These are phyloP conservation scores for Nomada ruficornis DNA, from an alignment of 2,888 invertebrate species.

Conservation along the genomic window DNA sequence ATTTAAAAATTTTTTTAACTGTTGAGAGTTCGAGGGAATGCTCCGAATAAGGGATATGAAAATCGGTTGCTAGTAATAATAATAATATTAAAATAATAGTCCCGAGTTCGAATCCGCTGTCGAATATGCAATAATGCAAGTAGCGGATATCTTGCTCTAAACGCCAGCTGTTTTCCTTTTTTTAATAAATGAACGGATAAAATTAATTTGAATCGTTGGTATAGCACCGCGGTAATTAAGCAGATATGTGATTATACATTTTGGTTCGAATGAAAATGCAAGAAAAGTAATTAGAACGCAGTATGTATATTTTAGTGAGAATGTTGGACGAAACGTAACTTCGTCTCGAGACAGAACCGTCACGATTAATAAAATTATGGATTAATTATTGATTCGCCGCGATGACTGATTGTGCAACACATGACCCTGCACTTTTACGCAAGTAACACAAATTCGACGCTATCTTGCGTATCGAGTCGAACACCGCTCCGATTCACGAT, in stretches of 20 bases:
- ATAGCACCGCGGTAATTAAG: constrained; percentile 8
- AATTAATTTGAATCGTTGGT: not conserved
- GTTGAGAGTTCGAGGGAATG: not conserved
- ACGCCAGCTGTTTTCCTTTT: too few relatives aligned
- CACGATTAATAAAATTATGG: constrained; percentile 54
- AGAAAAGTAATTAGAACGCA: too few relatives aligned
- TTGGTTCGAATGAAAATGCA: not conserved
- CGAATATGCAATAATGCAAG: too few relatives aligned
- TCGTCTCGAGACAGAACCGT: constrained; percentile 16
- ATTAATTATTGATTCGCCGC: constrained; percentile 66
- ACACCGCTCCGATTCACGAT: not conserved
- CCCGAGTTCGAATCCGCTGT: too few relatives aligned
- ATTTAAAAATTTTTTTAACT: not conserved
- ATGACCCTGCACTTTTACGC: constrained; percentile 52
- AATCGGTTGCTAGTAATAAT: too few relatives aligned
- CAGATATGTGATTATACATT: constrained; percentile 6
- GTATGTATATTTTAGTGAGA: too few relatives aligned
- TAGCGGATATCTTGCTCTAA: too few relatives aligned
- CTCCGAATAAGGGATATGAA: too few relatives aligned
- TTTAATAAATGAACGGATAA: not conserved
- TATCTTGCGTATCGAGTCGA: constrained; percentile 4
- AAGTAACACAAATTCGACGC: constrained; percentile 24
- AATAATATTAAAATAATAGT: too few relatives aligned
- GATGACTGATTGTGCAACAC: constrained; percentile 28
- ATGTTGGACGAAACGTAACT: constrained; percentile 5